phyloP scores from a whole-genome alignment of 2,113 vertebrate genomes.

The Rousettus leschenaultii region DNA sequence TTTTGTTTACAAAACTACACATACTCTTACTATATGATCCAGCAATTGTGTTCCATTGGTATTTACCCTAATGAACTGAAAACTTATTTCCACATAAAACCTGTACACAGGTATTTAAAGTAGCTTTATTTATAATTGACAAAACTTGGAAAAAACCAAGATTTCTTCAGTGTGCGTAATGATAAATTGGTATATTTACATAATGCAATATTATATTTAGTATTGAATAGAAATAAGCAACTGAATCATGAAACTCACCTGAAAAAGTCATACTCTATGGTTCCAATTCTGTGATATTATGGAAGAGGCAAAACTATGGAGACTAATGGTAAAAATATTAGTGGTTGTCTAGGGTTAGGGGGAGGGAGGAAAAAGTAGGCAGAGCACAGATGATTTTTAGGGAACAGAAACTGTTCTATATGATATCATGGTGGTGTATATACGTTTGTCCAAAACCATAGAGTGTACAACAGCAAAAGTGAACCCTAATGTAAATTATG shows the following conservation, averaged over 20 bases:
- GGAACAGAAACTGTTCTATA: not conserved
- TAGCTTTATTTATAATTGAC: not conserved
- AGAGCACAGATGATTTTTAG: not conserved
- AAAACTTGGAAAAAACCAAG: not conserved
- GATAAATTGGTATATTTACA: not conserved
- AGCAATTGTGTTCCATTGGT: not conserved
- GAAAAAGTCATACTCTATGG: not conserved
- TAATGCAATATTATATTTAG: not conserved
- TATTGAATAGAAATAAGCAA: not conserved
- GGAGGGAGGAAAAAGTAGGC: not conserved
- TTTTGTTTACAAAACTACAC: not conserved
- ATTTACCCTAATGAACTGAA: not conserved
- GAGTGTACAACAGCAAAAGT: not conserved
- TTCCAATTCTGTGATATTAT: not conserved
- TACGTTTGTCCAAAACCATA: not conserved
- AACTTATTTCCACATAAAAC: not conserved
- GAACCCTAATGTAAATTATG: not conserved
- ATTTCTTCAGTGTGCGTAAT: not conserved
- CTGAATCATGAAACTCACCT: not conserved
- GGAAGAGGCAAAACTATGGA: not conserved
- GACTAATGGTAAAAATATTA: not conserved
- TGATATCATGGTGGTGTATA: not conserved
- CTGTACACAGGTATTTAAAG: not conserved
- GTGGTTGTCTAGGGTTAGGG: not conserved
- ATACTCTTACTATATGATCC: not conserved